Conservation (phyloP, 2,113 vertebrate genomes). For the Dasyornis broadbenti region DNA sequence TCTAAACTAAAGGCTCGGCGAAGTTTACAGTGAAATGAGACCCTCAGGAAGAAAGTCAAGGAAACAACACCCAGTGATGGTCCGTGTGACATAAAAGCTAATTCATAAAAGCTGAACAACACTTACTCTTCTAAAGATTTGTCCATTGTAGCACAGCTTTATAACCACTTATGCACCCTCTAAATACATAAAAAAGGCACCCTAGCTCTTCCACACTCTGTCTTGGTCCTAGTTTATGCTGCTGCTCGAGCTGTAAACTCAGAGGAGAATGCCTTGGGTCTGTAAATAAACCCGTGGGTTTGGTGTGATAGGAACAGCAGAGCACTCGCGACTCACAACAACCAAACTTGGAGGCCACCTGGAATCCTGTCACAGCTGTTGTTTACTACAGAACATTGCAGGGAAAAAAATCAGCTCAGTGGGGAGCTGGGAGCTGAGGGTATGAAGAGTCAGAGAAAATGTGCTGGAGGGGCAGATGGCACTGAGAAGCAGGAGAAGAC, state of each 20-base stretch:
- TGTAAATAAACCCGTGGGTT: slow-evolving; percentile 13
- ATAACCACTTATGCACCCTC: background rate
- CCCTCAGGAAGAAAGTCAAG: background rate
- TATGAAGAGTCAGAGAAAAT: accelerated
- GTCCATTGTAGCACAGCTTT: background rate
- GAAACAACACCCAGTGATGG: background rate
- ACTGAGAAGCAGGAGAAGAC: background rate
- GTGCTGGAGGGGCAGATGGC: background rate
- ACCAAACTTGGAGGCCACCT: background rate
- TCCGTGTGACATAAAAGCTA: background rate
- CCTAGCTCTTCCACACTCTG: background rate
- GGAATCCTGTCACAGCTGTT: slow-evolving; percentile 28
- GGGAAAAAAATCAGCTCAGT: background rate
- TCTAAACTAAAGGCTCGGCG: background rate
- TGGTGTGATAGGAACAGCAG: background rate
- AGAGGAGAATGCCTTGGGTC: background rate
- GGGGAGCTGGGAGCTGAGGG: background rate
- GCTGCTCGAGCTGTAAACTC: background rate
- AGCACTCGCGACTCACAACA: accelerated
- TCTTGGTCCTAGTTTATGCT: background rate
- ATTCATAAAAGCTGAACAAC: background rate
- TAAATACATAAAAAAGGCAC: background rate
- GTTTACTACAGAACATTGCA: slow-evolving; percentile 1
- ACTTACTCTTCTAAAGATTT: background rate
- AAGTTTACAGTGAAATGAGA: background rate